Evolutionary conservation across 2,113 vertebrate genomes (phyloP).

Genomic region (Ochotona curzoniae): DNA sequence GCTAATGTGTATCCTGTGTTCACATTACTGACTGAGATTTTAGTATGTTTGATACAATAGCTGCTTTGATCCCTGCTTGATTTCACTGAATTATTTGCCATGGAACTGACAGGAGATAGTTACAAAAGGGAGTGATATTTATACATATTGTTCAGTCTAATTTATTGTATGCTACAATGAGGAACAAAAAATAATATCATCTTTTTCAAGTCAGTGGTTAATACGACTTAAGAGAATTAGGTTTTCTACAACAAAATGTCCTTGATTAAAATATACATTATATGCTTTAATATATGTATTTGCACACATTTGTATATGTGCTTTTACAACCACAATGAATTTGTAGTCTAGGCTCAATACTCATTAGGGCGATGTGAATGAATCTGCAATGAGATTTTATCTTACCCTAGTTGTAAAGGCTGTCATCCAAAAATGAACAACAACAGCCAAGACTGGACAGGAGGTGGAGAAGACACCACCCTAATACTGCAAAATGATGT

Average conservation of each 20-base stretch:
- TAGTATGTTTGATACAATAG: background rate
- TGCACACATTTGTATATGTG: background rate
- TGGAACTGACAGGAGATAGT: background rate
- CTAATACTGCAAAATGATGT: too few relatives aligned
- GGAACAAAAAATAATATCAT: background rate
- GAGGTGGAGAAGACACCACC: too few relatives aligned
- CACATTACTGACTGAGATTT: background rate
- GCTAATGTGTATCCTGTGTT: constrained; percentile 22
- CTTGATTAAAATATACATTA: too few relatives aligned
- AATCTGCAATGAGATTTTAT: too few relatives aligned
- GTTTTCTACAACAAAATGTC: too few relatives aligned
- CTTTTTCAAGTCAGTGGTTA: background rate
- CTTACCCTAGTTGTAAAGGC: too few relatives aligned
- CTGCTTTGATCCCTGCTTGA: background rate
- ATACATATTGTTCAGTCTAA: background rate
- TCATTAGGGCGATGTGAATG: too few relatives aligned
- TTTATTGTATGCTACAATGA: background rate
- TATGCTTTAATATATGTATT: background rate
- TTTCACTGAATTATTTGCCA: constrained; percentile 4
- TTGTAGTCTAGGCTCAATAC: too few relatives aligned
- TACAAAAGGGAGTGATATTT: background rate
- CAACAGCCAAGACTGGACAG: too few relatives aligned
- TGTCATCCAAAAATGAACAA: too few relatives aligned
- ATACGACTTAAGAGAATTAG: background rate
- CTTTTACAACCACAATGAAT: too few relatives aligned